These are phyloP conservation scores for Morelia viridis DNA, from an alignment of 2,797 vertebrate genomes.

Conservation along the genomic window DNA sequence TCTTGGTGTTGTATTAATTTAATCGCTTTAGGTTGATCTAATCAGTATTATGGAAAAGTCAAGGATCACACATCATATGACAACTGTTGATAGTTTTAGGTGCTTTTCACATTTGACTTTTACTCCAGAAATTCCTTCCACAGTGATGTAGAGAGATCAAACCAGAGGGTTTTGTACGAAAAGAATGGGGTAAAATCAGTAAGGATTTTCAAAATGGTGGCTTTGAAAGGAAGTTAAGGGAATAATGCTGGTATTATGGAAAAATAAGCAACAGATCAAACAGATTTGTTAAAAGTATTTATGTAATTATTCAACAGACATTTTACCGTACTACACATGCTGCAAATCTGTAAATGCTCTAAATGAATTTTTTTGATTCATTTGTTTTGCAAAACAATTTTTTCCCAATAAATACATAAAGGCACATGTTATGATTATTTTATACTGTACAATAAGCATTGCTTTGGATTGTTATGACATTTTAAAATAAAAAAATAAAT, in stretches of 20 bases:
- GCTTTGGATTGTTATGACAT: slow-evolving; percentile 70
- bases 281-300: slow-evolving; percentile 60
- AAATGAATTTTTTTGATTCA: background rate
- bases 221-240: slow-evolving; percentile 50
- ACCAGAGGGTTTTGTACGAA: background rate
- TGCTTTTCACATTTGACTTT: slow-evolving; percentile 63
- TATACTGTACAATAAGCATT: slow-evolving; percentile 74
- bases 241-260: slow-evolving; percentile 54
- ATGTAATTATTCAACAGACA: slow-evolving; percentile 63
- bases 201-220: background rate
- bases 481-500: slow-evolving; percentile 65
- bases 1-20: slow-evolving; percentile 73
- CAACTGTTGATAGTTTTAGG: slow-evolving; percentile 68
- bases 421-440: slow-evolving; percentile 65
- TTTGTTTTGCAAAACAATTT: slow-evolving; percentile 33
- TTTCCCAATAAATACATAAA: slow-evolving; percentile 57
- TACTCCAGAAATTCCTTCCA: background rate
- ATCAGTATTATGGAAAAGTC: slow-evolving; percentile 58
- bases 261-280: slow-evolving; percentile 32
- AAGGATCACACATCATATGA: slow-evolving; percentile 54
- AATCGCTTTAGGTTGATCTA: slow-evolving; percentile 68
- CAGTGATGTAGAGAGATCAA: background rate
- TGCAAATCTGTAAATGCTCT: slow-evolving; percentile 59
- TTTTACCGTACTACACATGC: slow-evolving; percentile 60
- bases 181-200: background rate